phyloP scores from a whole-genome alignment of 1,140 invertebrate species.

The Halictus rubicundus region DNA sequence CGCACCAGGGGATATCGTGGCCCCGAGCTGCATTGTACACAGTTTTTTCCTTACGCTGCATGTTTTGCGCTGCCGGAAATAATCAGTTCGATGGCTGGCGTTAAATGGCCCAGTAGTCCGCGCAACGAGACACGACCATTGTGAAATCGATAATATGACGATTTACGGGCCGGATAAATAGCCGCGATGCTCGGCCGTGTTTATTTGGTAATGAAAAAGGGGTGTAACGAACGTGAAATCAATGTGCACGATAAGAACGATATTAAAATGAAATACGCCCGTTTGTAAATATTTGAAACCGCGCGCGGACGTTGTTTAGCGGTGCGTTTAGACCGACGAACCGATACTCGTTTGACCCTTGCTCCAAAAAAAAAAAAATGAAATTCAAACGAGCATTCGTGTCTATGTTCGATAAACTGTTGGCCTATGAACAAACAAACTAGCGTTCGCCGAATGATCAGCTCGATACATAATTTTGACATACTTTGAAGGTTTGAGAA shows the following conservation, averaged over 20 bases:
- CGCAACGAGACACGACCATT: no score
- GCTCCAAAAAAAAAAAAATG: no score
- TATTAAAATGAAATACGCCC: background rate
- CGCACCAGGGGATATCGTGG: background rate
- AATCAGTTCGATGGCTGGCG: constrained; percentile 6
- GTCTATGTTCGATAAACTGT: no score
- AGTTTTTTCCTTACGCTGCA: constrained; percentile 25
- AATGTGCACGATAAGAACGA: background rate
- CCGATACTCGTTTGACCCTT: no score
- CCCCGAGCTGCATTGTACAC: background rate
- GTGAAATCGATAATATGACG: background rate
- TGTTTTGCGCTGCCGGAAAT: background rate
- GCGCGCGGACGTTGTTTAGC: no score
- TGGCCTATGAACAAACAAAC: no score
- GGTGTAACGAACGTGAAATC: background rate
- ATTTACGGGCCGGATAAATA: background rate
- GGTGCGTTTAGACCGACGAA: no score
- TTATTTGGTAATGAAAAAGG: background rate
- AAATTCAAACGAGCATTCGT: no score
- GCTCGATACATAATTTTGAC: no score
- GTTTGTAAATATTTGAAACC: background rate
- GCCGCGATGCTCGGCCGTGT: background rate
- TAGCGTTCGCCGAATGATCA: no score
- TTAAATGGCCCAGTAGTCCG: background rate
- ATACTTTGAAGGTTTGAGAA: no score